A percentile compares a stretch with the other conserved stretches of the same genome.
Conservation (phyloP, 2,797 vertebrate genomes). For the Lagocephalus sceleratus region DNA sequence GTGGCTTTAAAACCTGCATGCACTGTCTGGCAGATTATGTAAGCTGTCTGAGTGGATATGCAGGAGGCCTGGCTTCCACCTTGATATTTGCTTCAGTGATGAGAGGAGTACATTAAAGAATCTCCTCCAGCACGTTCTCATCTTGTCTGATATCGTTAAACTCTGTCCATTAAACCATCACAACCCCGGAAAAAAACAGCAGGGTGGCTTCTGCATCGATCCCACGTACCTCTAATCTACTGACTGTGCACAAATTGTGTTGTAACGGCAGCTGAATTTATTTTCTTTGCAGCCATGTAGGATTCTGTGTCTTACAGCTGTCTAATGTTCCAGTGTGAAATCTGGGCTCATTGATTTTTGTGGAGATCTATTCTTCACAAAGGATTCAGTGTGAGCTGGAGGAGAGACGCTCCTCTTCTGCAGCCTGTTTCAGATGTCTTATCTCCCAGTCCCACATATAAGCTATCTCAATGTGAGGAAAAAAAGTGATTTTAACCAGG, state of each 20-base stretch:
- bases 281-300: slow-evolving; percentile 34
- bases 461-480: slow-evolving; percentile 13
- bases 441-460: slow-evolving; percentile 37
- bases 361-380: slow-evolving; percentile 39
- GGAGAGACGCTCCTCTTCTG: slow-evolving; percentile 23
- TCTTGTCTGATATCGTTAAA: neutral
- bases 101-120: too few relatives aligned
- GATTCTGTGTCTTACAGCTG: slow-evolving; percentile 58
- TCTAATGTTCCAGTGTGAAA: slow-evolving; percentile 55
- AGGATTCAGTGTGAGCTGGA: slow-evolving; percentile 38
- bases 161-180: slow-evolving; percentile 3
- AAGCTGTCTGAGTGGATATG: too few relatives aligned
- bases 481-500: slow-evolving; percentile 36
- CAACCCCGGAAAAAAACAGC: neutral
- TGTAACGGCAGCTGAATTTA: slow-evolving; percentile 27
- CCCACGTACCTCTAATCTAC: neutral
- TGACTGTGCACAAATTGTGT: slow-evolving; percentile 29
- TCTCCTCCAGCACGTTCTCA: too few relatives aligned
- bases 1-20: too few relatives aligned
- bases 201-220: neutral
- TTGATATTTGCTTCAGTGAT: too few relatives aligned
- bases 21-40: too few relatives aligned
- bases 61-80: too few relatives aligned
- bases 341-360: slow-evolving; percentile 62
- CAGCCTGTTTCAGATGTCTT: slow-evolving; percentile 34